These are phyloP conservation scores for Xanthia togata DNA, from an alignment of 2,888 invertebrate genomes.

Conservation along the genomic window DNA sequence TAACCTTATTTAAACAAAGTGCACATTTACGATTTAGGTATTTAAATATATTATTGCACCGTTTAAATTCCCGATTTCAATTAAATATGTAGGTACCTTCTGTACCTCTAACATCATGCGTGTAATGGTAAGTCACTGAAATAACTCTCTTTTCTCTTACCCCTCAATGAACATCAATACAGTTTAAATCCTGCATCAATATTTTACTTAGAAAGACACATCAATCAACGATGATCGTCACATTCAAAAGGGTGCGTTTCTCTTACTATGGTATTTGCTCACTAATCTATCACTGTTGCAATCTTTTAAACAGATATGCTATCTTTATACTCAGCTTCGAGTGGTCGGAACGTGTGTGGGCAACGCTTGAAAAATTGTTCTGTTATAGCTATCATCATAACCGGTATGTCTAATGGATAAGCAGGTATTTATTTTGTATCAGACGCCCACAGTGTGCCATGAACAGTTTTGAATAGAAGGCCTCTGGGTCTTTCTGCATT, in stretches of 20 bases:
- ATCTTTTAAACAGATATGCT: constrained; percentile 59
- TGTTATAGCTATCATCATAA: constrained; percentile 46
- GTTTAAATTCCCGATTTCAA: constrained; percentile 6
- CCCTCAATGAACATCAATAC: constrained; percentile 14
- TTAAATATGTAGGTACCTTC: background rate
- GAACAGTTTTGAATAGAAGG: constrained; percentile 41
- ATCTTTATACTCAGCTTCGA: constrained; percentile 52
- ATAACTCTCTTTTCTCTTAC: constrained; percentile 10
- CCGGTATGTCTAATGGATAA: constrained; percentile 50
- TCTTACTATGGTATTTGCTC: constrained; percentile 20
- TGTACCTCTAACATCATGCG: background rate
- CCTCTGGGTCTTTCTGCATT: constrained; percentile 31
- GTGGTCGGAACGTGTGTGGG: constrained; percentile 56
- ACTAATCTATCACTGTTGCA: constrained; percentile 54
- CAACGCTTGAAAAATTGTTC: constrained; percentile 59
- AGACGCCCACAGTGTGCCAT: constrained; percentile 45
- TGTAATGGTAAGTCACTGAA: constrained; percentile 4
- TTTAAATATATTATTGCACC: constrained; percentile 8
- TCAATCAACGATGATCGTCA: constrained; percentile 27
- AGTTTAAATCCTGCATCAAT: constrained; percentile 21
- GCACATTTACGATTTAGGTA: constrained; percentile 11
- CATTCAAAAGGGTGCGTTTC: constrained; percentile 17
- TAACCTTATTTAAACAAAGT: constrained; percentile 39
- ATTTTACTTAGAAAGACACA: background rate
- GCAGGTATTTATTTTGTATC: constrained; percentile 46